Evolutionary conservation across 2,113 vertebrate species (phyloP).

Genomic region (Platysteira castanea): DNA sequence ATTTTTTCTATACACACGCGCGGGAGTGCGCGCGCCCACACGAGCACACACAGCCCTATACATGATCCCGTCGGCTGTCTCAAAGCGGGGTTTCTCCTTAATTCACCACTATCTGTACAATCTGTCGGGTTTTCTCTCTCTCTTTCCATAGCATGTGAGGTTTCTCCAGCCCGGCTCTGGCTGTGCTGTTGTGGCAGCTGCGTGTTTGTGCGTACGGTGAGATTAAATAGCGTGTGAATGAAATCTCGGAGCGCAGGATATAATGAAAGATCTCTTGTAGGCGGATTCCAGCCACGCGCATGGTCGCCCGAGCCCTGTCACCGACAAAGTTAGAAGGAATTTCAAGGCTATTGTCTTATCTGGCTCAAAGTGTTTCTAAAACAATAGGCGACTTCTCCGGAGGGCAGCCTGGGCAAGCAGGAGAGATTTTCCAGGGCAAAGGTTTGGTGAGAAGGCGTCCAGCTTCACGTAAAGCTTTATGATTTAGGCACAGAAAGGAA

Average conservation of each 20-base stretch:
- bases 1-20: not conserved
- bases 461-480: constrained; percentile 43
- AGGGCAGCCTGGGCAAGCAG: constrained; percentile 37
- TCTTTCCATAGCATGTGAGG: not conserved
- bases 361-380: constrained; percentile 51
- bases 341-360: constrained; percentile 65
- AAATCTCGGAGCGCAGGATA: not conserved
- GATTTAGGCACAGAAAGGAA: constrained; percentile 65
- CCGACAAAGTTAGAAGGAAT: constrained; percentile 47
- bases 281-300: not conserved
- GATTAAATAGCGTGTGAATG: constrained; percentile 19
- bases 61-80: not conserved
- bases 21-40: not conserved
- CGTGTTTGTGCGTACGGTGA: not conserved
- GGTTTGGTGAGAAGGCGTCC: constrained; percentile 29
- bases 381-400: constrained; percentile 39
- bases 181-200: not conserved
- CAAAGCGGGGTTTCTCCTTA: not conserved
- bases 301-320: constrained; percentile 6
- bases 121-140: not conserved
- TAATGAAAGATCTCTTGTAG: not conserved
- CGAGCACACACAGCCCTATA: constrained; percentile 20
- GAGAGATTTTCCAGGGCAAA: constrained; percentile 46
- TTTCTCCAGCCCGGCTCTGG: not conserved
- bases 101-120: not conserved